Evolutionary conservation across 2,888 invertebrate species (phyloP).

Genomic region (Charanyca ferruginea): DNA sequence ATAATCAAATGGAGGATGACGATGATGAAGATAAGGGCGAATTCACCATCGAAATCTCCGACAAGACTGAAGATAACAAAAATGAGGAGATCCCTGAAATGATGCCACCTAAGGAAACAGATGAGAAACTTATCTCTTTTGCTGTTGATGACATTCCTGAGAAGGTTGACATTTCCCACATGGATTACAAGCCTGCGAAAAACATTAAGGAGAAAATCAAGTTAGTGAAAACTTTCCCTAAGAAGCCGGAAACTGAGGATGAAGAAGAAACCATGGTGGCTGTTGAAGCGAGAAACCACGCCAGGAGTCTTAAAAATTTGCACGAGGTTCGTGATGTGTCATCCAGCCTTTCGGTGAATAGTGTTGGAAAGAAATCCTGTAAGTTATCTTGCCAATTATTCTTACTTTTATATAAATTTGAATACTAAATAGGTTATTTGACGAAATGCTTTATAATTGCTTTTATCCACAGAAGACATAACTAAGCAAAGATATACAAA

Average conservation of each 20-base stretch:
- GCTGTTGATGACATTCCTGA: constrained; percentile 88
- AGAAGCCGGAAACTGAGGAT: constrained; percentile 86
- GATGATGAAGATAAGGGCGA: constrained; percentile 76
- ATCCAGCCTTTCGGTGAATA: constrained; percentile 92
- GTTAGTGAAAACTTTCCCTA: constrained; percentile 87
- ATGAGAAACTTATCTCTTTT: constrained; percentile 90
- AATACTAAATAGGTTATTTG: too few species aligned
- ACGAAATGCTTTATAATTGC: too few species aligned
- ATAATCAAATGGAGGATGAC: constrained; percentile 75
- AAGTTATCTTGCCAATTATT: constrained; percentile 60
- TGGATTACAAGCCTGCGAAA: constrained; percentile 85
- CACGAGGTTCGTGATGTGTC: constrained; percentile 89
- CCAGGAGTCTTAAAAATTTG: constrained; percentile 82
- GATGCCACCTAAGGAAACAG: constrained; percentile 83
- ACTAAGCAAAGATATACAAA: too few species aligned
- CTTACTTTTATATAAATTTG: too few species aligned
- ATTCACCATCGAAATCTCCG: constrained; percentile 77
- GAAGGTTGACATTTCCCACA: constrained; percentile 80
- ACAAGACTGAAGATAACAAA: constrained; percentile 77
- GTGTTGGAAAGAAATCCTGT: constrained; percentile 90
- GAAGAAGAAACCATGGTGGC: constrained; percentile 92
- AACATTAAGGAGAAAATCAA: constrained; percentile 90
- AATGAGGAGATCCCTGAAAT: constrained; percentile 79
- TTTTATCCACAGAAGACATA: too few species aligned
- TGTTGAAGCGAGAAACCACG: constrained; percentile 90